A percentile compares a stretch with the other conserved stretches of the same genome.
Conservation (phyloP, 2,888 invertebrate species). For the Temnothorax rugatulus region DNA sequence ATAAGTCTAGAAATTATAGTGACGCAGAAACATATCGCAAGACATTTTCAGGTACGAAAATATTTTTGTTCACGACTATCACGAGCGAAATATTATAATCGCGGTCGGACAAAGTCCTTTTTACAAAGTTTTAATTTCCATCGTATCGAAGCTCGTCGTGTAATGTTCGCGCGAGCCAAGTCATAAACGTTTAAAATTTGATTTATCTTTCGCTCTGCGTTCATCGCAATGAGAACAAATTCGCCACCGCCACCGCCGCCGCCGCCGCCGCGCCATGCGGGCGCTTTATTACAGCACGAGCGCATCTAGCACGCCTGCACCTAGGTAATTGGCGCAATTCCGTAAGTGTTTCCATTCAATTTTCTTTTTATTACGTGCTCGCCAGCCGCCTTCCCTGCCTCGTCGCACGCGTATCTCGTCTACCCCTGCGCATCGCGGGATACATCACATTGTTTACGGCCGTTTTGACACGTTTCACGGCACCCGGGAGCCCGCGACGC, state of each 20-base stretch:
- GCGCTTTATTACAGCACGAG: conserved; percentile 52
- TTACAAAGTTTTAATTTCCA: conserved; percentile 42
- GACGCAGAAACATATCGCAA: not conserved
- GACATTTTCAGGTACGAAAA: not conserved
- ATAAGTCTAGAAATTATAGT: not conserved
- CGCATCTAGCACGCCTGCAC: conserved; percentile 44
- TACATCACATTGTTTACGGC: conserved; percentile 48
- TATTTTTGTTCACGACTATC: conserved; percentile 13
- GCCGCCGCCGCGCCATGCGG: conserved; percentile 7
- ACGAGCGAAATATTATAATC: conserved; percentile 35
- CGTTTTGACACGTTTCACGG: conserved; percentile 45
- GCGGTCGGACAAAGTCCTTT: conserved; percentile 7
- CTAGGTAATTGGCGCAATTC: conserved; percentile 57
- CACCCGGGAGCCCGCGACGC: conserved; percentile 41
- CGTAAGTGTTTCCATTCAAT: conserved; percentile 58
- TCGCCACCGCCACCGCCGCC: conserved; percentile 10
- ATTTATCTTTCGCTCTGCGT: conserved; percentile 43
- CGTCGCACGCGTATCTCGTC: conserved; percentile 34
- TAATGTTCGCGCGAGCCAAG: conserved; percentile 36
- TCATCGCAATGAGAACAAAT: conserved; percentile 52
- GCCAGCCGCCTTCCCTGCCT: not conserved
- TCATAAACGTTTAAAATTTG: conserved; percentile 55
- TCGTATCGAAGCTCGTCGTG: conserved; percentile 25
- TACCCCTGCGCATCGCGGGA: conserved; percentile 10
- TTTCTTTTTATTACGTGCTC: conserved; percentile 55